phyloP scores from a whole-genome alignment of 23 tunicate species.

The Corella eumyota region DNA sequence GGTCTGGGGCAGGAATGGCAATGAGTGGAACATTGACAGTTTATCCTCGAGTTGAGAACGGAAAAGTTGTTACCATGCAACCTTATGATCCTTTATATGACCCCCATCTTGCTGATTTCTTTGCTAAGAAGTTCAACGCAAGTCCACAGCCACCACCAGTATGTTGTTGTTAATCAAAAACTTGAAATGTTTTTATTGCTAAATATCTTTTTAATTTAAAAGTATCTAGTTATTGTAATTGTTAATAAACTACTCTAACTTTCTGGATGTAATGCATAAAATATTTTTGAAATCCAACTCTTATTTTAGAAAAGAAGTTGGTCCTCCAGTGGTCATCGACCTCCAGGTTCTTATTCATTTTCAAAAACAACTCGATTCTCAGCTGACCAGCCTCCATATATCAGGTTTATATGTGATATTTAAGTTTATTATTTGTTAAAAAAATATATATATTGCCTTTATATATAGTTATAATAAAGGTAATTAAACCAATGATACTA shows the following conservation, averaged over 20 bases:
- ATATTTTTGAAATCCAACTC: neutral
- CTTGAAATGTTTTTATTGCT: no score
- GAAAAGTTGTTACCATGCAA: constrained; percentile 47
- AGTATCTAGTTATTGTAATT: no score
- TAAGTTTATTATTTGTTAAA: neutral
- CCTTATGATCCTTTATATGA: constrained; percentile 75
- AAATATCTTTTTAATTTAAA: no score
- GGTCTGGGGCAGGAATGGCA: constrained; percentile 7
- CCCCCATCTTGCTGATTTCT: constrained; percentile 74
- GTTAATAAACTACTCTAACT: no score
- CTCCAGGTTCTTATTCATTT: neutral
- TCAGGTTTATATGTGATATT: constrained; percentile 2
- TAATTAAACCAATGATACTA: no score
- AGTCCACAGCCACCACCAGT: constrained; percentile 44
- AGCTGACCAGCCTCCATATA: constrained; percentile 8
- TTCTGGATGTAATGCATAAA: no score
- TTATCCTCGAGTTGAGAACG: constrained; percentile 56
- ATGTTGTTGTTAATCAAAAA: neutral
- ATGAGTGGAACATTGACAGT: constrained; percentile 41
- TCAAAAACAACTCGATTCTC: constrained; percentile 8
- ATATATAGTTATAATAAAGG: no score
- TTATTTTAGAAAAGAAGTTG: constrained; percentile 23
- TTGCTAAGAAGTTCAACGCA: constrained; percentile 59
- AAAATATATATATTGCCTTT: neutral
- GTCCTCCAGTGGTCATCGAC: constrained; percentile 19